Evolutionary conservation across 2,888 invertebrate species (phyloP), one percentile per base, ranked within the genome.

Genomic region (Mamestra brassicae): DNA sequence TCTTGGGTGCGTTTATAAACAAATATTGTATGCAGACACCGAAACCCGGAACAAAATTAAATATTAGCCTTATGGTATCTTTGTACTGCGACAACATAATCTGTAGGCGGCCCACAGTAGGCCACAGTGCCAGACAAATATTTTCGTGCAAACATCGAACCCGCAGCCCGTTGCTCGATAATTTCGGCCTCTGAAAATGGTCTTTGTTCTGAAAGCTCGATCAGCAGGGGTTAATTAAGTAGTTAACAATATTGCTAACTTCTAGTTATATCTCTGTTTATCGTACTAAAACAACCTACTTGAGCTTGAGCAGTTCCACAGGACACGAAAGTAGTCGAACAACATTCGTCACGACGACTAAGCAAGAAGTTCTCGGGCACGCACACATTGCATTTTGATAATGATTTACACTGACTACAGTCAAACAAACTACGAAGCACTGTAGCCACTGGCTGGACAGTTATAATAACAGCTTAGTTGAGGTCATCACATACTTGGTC

Each of bases 381-480:
- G 72, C 77, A 70, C 67, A 68, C 54, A 78, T 76, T 83, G 82
- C 81, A 84, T 80, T 85, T 83, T 73, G 82, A 84, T 75, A 74
- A 76, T 80, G 80, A 73, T 72, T 78, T 80, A 80, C 71, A 74
- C 45, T 45, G 61, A 55, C 66, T 74, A 75, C 54, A 79, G 69
- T 54, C 75, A 72, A 71, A 64, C 68, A 60, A 69, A 77, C 74
- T 71, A 73, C 71, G 63, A 68, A 77, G 71, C 69, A 79, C 52
- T 76, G 77, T 84, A 78, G 76, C 83, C 61, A 65, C 78, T 84
- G 81, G 77, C 81, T 76, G 81, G 82, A 92, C 93, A 92, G 92
- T 93, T 94, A 93, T 91, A 90, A 91, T 89, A 92, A 90, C 89
- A 87, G 70, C 70, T 70, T 42, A 65, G 89, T 91, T 88, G 89